These are phyloP conservation scores for Synanthedon tipuliformis DNA, from an alignment of 2,888 invertebrate species.

Conservation along the genomic window DNA sequence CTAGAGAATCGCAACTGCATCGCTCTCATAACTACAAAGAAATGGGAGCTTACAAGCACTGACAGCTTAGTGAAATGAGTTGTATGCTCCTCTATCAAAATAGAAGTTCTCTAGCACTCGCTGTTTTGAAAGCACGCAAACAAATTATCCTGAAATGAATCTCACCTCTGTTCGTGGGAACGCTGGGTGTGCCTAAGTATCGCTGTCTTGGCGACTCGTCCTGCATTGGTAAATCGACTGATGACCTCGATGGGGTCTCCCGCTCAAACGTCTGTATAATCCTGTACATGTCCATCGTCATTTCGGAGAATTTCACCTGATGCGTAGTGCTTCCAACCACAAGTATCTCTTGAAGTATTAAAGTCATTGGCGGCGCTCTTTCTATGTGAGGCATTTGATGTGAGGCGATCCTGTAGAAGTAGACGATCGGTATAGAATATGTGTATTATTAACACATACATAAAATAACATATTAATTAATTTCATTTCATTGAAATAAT, in stretches of 20 bases:
- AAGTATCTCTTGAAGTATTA: conserved; percentile 91
- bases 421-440: too few species aligned
- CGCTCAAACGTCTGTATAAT: conserved; percentile 95
- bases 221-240: conserved; percentile 63
- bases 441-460: too few species aligned
- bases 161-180: conserved; percentile 36
- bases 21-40: too few species aligned
- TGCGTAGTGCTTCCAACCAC: conserved; percentile 94
- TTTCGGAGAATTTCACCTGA: conserved; percentile 95
- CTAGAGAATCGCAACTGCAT: too few species aligned
- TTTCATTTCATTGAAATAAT: too few species aligned
- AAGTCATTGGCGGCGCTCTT: conserved; percentile 85
- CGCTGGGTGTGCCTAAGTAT: conserved; percentile 61
- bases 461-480: too few species aligned
- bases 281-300: conserved; percentile 98
- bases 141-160: neutral
- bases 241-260: conserved; percentile 83
- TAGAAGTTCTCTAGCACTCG: too few species aligned
- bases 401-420: conserved; percentile 76
- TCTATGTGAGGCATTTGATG: conserved; percentile 89
- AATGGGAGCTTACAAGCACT: too few species aligned
- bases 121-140: too few species aligned
- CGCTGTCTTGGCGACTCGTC: conserved; percentile 66
- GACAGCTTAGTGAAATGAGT: too few species aligned
- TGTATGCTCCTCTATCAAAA: too few species aligned